These are phyloP conservation scores for Numenius arquata DNA, from an alignment of 2,113 vertebrate species.

Conservation along the genomic window DNA sequence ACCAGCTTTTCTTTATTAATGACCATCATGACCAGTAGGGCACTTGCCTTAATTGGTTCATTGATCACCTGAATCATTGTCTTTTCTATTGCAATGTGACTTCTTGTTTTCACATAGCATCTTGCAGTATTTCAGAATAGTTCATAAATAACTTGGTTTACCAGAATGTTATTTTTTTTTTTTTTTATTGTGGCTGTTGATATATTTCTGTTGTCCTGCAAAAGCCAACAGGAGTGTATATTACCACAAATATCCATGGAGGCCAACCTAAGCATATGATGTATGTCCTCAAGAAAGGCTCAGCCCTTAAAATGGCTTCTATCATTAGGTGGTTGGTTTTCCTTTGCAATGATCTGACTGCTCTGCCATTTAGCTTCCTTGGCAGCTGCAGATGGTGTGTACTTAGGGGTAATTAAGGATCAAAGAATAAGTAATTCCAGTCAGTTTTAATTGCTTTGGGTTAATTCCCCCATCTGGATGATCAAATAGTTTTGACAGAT, in stretches of 20 bases:
- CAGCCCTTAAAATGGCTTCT: background rate
- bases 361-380: conserved; percentile 7
- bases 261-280: background rate
- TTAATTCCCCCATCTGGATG: background rate
- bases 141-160: background rate
- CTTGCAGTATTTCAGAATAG: background rate
- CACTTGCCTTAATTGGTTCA: background rate
- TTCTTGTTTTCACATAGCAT: background rate
- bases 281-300: background rate
- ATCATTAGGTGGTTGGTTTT: background rate
- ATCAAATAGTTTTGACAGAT: background rate
- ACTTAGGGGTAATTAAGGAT: conserved; percentile 2
- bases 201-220: background rate
- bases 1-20: background rate
- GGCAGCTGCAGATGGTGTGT: background rate
- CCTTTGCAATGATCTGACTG: background rate
- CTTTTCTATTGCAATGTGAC: background rate
- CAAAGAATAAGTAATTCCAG: background rate
- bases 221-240: background rate
- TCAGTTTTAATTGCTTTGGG: background rate
- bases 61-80: background rate
- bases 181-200: background rate
- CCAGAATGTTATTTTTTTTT: background rate
- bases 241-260: background rate
- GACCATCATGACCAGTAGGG: background rate